Evolutionary conservation across 2,888 invertebrate genomes (phyloP).

Genomic region (Plebejus anna): DNA sequence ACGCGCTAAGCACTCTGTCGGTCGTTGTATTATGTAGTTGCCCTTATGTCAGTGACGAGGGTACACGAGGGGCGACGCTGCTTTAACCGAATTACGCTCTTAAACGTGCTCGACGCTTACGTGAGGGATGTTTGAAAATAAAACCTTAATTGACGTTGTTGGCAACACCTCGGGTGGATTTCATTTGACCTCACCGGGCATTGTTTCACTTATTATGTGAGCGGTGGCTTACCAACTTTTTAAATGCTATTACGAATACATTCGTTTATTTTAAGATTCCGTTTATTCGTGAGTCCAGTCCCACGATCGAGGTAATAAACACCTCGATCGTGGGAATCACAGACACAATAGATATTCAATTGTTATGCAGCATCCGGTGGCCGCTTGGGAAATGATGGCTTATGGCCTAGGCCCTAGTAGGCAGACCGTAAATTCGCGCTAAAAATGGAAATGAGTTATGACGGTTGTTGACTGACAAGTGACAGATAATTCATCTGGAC

Average conservation of each 20-base stretch:
- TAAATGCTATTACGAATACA: not conserved
- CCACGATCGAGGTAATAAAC: too few relatives aligned
- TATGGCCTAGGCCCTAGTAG: too few relatives aligned
- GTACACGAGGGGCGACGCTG: constrained; percentile 57
- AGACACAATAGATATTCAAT: too few relatives aligned
- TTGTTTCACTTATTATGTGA: not conserved
- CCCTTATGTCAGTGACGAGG: constrained; percentile 60
- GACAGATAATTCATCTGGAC: not conserved
- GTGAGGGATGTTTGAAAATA: constrained; percentile 28
- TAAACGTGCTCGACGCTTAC: constrained; percentile 32
- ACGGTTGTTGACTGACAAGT: not conserved
- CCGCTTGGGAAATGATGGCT: too few relatives aligned
- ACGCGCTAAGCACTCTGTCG: constrained; percentile 34
- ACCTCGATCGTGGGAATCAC: too few relatives aligned
- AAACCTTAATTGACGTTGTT: constrained; percentile 23
- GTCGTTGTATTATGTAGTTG: constrained; percentile 45
- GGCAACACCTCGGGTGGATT: not conserved
- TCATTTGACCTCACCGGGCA: not conserved
- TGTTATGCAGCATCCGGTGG: too few relatives aligned
- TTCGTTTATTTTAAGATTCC: not conserved
- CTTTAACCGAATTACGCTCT: constrained; percentile 52
- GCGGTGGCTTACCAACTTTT: not conserved
- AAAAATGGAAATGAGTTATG: not conserved
- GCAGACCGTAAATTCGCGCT: too few relatives aligned
- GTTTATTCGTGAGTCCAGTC: not conserved